Evolutionary conservation across 2,797 vertebrate genomes (phyloP).

Genomic region (Anolis apletophallus): DNA sequence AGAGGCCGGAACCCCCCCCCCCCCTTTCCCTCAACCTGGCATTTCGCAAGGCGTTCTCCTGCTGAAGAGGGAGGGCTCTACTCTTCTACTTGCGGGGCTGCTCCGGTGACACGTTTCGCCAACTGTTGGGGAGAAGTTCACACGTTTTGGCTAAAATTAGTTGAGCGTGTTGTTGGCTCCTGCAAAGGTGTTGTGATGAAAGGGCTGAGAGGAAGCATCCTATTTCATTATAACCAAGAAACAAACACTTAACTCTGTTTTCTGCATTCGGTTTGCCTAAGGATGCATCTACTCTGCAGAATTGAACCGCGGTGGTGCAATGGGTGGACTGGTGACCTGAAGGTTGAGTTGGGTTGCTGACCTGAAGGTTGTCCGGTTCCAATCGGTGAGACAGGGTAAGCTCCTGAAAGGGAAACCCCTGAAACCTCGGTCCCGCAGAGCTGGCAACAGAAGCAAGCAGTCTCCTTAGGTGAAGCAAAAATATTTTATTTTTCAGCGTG

Average conservation of each 20-base stretch:
- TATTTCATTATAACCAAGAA: not conserved
- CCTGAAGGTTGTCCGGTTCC: too few relatives aligned
- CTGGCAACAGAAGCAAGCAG: too few relatives aligned
- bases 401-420: too few relatives aligned
- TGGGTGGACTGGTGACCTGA: too few relatives aligned
- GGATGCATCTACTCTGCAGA: too few relatives aligned
- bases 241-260: not conserved
- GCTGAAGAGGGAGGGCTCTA: fast-evolving
- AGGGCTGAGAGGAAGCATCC: not conserved
- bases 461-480: too few relatives aligned
- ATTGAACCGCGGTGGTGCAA: too few relatives aligned
- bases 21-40: conserved; percentile 55
- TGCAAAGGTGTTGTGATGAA: not conserved
- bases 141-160: conserved; percentile 29
- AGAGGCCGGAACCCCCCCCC: conserved; percentile 63
- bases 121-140: conserved; percentile 4
- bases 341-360: too few relatives aligned
- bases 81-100: not conserved
- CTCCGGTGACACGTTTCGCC: not conserved
- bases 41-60: conserved; percentile 41
- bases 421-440: too few relatives aligned
- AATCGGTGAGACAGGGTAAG: too few relatives aligned
- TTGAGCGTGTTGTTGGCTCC: not conserved
- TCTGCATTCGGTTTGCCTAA: not conserved
- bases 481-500: too few relatives aligned